These are phyloP conservation scores for Delphinapterus leucas DNA, from an alignment of 2,113 vertebrate genomes.

Conservation along the genomic window DNA sequence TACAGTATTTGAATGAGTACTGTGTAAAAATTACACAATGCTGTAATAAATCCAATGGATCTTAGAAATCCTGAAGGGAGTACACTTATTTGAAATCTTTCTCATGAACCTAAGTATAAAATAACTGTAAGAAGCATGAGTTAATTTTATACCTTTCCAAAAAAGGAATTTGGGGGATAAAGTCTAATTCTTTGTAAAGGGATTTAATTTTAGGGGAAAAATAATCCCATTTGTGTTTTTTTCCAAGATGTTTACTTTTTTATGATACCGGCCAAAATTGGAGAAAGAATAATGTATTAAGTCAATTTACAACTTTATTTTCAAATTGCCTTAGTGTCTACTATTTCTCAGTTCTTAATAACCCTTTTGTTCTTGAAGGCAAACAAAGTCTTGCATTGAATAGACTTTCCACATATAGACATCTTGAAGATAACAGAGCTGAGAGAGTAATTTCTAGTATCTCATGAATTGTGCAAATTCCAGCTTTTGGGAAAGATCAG, in stretches of 20 bases:
- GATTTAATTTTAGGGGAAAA: not conserved
- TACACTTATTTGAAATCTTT: not conserved
- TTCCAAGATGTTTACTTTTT: not conserved
- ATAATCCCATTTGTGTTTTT: not conserved
- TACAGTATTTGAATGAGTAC: not conserved
- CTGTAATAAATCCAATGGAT: not conserved
- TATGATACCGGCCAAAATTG: not conserved
- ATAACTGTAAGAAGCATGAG: not conserved
- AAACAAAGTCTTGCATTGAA: not conserved
- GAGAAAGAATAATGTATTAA: not conserved
- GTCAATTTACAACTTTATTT: not conserved
- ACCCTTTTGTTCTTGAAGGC: not conserved
- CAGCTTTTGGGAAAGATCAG: not conserved
- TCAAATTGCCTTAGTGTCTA: not conserved
- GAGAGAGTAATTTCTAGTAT: not conserved
- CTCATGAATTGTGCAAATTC: not conserved
- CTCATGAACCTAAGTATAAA: not conserved
- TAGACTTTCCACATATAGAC: not conserved
- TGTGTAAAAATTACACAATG: not conserved
- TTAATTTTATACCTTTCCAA: not conserved
- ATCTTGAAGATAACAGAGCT: not conserved
- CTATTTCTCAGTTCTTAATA: not conserved
- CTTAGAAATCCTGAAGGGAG: not conserved
- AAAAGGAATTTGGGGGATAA: not conserved
- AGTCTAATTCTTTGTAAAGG: not conserved